Percentiles rank a stretch among this genome's conserved stretches.
Conservation (phyloP, 2,888 invertebrate genomes). For the Linnaemya tessellans region DNA sequence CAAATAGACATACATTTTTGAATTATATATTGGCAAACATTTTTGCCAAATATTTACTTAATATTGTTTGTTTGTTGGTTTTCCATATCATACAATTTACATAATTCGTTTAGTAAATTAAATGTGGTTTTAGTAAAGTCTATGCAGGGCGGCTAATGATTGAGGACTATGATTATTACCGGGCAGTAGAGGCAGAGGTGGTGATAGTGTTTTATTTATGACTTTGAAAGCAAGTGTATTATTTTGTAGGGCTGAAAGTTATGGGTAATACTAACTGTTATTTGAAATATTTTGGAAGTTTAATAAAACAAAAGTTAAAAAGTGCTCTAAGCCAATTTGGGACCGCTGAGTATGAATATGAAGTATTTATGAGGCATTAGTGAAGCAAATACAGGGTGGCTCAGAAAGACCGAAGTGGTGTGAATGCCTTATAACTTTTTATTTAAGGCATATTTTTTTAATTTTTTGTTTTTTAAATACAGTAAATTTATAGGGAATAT, state of each 20-base stretch:
- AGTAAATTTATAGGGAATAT: too few species aligned
- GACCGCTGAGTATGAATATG: too few species aligned
- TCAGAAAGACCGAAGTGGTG: too few species aligned
- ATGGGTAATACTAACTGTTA: too few species aligned
- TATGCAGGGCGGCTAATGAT: constrained; percentile 12
- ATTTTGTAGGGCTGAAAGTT: background rate
- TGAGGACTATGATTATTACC: constrained; percentile 34
- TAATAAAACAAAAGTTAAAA: too few species aligned
- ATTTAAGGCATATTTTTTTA: too few species aligned
- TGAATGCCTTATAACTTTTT: too few species aligned
- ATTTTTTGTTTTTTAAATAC: too few species aligned
- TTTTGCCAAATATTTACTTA: constrained; percentile 68
- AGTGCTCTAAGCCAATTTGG: too few species aligned
- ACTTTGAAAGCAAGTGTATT: background rate
- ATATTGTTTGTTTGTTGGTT: constrained; percentile 61
- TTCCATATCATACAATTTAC: constrained; percentile 63
- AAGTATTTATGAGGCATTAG: too few species aligned
- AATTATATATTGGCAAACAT: constrained; percentile 58
- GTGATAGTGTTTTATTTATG: background rate
- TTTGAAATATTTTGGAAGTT: too few species aligned
- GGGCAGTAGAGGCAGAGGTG: constrained; percentile 21
- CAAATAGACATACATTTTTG: constrained; percentile 47
- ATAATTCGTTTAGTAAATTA: constrained; percentile 65
- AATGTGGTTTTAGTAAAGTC: constrained; percentile 19
- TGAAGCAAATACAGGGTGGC: too few species aligned